These are phyloP conservation scores for Rhopilema esculentum DNA, from an alignment of 30 jellyfish, hydroid and myxozoan species.

Conservation along the genomic window DNA sequence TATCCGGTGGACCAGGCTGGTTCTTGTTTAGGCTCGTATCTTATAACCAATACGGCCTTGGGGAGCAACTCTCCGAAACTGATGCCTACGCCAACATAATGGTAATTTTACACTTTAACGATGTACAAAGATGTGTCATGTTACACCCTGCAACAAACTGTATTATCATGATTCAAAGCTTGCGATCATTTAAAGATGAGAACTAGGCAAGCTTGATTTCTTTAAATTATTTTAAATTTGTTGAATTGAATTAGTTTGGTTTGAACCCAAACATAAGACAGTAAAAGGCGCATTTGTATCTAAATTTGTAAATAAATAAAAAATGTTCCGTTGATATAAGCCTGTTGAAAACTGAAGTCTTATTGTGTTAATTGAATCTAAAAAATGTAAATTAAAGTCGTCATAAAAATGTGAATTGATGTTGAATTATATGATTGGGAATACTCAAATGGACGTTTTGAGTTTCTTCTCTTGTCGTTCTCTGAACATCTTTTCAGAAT, in stretches of 20 bases:
- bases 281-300: not conserved
- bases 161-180: too few species aligned
- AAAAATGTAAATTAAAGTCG: not conserved
- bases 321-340: too few species aligned
- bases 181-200: too few species aligned
- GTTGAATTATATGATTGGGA: too few species aligned
- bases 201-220: too few species aligned
- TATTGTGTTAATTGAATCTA: not conserved
- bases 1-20: conserved; percentile 14
- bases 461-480: too few species aligned
- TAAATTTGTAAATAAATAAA: not conserved
- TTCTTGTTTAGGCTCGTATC: conserved; percentile 27
- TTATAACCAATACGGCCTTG: not conserved
- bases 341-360: not conserved
- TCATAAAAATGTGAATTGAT: too few species aligned
- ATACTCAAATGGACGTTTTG: too few species aligned
- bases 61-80: conserved; percentile 48
- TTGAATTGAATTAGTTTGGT: not conserved
- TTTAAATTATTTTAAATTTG: too few species aligned
- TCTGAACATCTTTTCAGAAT: too few species aligned
- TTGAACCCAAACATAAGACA: not conserved
- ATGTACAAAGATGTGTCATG: too few species aligned
- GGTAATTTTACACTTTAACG: not conserved
- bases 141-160: too few species aligned
- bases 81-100: conserved; percentile 51